These are phyloP conservation scores for Phaetusa simplex DNA, from an alignment of 2,113 vertebrate species.

Conservation along the genomic window DNA sequence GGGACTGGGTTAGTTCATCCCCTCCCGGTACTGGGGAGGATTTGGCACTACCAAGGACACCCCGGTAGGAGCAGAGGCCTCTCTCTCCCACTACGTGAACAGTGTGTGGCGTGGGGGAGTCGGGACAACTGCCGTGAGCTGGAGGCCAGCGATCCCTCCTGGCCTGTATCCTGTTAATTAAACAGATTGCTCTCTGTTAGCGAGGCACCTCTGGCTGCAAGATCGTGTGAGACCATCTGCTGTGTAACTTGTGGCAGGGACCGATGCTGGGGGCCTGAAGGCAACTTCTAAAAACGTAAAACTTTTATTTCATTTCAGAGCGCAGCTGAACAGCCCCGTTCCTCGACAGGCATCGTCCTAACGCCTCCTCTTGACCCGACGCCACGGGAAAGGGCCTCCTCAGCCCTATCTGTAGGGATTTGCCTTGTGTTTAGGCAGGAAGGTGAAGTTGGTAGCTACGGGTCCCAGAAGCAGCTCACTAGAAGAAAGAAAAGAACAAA, in stretches of 20 bases:
- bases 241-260: neutral
- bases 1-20: neutral
- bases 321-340: neutral
- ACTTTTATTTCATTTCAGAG: neutral
- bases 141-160: neutral
- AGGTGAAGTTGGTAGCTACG: no score
- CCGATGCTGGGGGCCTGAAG: neutral
- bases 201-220: neutral
- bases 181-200: no score
- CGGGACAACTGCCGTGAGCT: neutral
- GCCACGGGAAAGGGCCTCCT: neutral
- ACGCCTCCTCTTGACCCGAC: rapidly evolving
- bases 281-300: neutral
- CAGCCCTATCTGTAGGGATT: no score
- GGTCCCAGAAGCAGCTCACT: no score
- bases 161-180: neutral
- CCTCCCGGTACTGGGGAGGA: rapidly evolving
- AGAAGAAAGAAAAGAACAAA: no score
- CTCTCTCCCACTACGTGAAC: rapidly evolving
- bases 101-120: neutral
- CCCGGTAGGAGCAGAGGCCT: neutral
- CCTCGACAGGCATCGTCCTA: rapidly evolving
- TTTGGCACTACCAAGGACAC: neutral
- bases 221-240: no score
- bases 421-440: no score